phyloP scores from a whole-genome alignment of 2,888 invertebrate genomes.

The Synergus laeviventris region DNA sequence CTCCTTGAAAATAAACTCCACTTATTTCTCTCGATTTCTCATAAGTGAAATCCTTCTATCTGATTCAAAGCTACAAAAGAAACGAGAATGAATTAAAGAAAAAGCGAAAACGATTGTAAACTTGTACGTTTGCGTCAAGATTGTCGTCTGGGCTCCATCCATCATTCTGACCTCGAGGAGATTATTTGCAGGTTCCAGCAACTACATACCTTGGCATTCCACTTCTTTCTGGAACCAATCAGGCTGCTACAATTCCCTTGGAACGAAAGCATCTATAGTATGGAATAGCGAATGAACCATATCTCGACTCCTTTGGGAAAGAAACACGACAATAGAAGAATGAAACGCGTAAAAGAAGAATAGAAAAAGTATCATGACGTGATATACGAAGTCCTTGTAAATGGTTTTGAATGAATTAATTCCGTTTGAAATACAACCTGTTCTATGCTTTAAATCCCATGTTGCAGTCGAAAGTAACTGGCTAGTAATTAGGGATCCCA shows the following conservation, averaged over 20 bases:
- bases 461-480: background rate
- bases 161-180: slow-evolving; percentile 43
- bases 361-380: background rate
- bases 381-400: background rate
- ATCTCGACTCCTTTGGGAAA: slow-evolving; percentile 12
- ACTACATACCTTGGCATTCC: slow-evolving; percentile 38
- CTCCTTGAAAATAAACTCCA: background rate
- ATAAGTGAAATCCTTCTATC: background rate
- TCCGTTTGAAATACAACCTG: background rate
- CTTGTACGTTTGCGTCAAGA: slow-evolving; percentile 35
- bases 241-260: slow-evolving; percentile 47
- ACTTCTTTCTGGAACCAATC: slow-evolving; percentile 50
- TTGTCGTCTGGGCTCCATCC: slow-evolving; percentile 42
- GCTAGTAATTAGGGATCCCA: background rate
- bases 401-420: background rate
- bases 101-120: slow-evolving; percentile 34
- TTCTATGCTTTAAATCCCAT: background rate
- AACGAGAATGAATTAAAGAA: background rate
- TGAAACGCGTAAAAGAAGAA: background rate
- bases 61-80: background rate
- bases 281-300: slow-evolving; percentile 20
- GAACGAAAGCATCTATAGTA: slow-evolving; percentile 25
- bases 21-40: background rate
- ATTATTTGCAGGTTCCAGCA: slow-evolving; percentile 44
- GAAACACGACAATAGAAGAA: slow-evolving; percentile 18